Base-by-base conservation (phyloP, 2,797 vertebrate genomes). In the Harpagifer antarcticus region DNA sequence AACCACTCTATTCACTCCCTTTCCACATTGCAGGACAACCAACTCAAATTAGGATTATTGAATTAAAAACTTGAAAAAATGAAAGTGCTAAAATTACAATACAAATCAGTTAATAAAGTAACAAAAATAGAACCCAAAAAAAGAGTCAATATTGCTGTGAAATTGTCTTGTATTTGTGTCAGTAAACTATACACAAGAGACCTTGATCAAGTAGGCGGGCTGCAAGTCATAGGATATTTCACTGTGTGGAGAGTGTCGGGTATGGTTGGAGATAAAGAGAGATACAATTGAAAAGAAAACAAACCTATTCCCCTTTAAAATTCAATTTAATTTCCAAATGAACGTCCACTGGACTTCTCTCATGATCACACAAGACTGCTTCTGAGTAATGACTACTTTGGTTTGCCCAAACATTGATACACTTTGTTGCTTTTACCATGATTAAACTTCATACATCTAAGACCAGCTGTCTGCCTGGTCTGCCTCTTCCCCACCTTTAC, bases 21-120 rank as follows among this genome's bases (percentile, higher is more conserved):
- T 63, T 74, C 63, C n/a, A 44, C 66, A 57, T 48, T 2, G 11
- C 71, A 80, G 50, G 53, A 47, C 53, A 67, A 68, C 54, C 70
- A 68, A 43, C 70, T 78, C 54, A 72, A 63, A 83, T 68, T 48
- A 72, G n/a, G 20, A 65, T 64, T 84, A 79, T 6, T 60, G 47
- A 43, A 37, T 81, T 69, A 77, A 88, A 84, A 79, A 63, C 0
- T 10, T 71, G 12, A 68, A 66, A 59, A 57, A 55, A 68, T 4
- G 86, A 90, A 92, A 92, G 88, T 91, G 90, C 89, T 84, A 89
- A 78, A 84, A 86, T 83, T 79, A 74, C 50, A 72, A 80, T 65
- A 80, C 74, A 75, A 81, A 76, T 83, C 54, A 77, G 56, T 78
- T 83, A 72, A 52, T 67, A 58, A 77, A 63, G 68, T 83, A 78